phyloP scores from a whole-genome alignment of 2,888 invertebrate species.

The Calameuta idolon region DNA sequence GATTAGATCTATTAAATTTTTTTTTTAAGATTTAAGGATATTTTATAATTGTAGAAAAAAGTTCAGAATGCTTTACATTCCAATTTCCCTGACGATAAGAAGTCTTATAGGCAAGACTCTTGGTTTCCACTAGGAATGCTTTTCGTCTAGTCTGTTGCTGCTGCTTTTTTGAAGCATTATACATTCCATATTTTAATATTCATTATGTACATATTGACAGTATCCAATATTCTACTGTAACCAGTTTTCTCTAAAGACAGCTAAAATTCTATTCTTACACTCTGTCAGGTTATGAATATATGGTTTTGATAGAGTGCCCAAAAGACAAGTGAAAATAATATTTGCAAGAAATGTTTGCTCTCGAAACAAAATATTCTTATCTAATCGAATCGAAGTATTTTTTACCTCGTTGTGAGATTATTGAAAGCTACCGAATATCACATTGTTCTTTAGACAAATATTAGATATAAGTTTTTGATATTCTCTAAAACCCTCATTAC shows the following conservation, averaged over 20 bases:
- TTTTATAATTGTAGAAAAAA: neutral
- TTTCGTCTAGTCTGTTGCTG: conserved; percentile 21
- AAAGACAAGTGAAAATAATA: neutral
- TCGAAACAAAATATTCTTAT: neutral
- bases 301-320: neutral
- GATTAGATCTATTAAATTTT: neutral
- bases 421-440: neutral
- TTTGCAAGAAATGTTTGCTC: neutral
- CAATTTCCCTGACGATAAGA: neutral
- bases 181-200: conserved; percentile 23
- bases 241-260: neutral
- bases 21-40: neutral
- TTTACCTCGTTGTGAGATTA: neutral
- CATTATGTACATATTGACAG: conserved; percentile 15
- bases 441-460: neutral
- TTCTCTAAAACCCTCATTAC: conserved; percentile 24
- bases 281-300: neutral
- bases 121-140: neutral
- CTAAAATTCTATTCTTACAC: neutral
- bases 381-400: neutral
- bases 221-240: neutral
- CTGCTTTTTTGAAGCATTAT: conserved; percentile 5
- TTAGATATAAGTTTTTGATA: neutral
- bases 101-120: neutral
- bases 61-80: neutral